These are phyloP conservation scores for Aplochiton taeniatus DNA, from an alignment of 2,797 vertebrate genomes.

Conservation along the genomic window DNA sequence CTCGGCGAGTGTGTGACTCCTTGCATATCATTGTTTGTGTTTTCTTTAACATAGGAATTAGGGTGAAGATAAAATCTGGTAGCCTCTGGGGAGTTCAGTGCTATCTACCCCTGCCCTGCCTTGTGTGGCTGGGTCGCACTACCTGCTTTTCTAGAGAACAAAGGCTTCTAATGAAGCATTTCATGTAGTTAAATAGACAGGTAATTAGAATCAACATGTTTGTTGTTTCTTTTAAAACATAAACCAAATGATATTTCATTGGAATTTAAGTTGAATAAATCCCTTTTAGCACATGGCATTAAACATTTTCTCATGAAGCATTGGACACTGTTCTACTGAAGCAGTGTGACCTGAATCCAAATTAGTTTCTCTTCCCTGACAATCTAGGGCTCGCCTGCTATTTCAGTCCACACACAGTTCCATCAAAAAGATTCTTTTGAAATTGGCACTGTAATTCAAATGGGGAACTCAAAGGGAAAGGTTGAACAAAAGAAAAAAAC, in stretches of 20 bases:
- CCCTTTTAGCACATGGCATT: neutral
- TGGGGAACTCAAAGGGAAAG: too few species aligned
- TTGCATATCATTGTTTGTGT: neutral
- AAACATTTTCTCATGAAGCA: neutral
- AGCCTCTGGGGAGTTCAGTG: neutral
- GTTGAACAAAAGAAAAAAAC: too few species aligned
- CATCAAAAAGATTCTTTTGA: neutral
- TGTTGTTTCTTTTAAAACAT: neutral
- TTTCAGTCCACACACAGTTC: slow-evolving; percentile 1
- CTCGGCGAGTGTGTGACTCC: neutral
- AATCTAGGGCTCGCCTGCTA: neutral
- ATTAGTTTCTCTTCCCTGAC: slow-evolving; percentile 6
- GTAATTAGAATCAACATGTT: neutral
- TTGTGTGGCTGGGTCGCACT: slow-evolving; percentile 5
- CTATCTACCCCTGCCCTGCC: neutral
- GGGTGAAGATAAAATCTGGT: slow-evolving; percentile 17
- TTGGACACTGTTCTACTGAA: slow-evolving; percentile 4
- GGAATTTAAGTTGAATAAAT: neutral
- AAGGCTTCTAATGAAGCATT: neutral
- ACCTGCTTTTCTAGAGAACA: neutral
- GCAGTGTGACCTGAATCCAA: slow-evolving; percentile 7
- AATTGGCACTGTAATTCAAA: neutral
- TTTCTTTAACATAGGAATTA: slow-evolving; percentile 13
- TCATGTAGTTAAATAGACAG: too few species aligned
- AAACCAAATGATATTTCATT: too few species aligned